phyloP scores from a whole-genome alignment of 2,888 invertebrate genomes.

The Ctenicera cuprea region DNA sequence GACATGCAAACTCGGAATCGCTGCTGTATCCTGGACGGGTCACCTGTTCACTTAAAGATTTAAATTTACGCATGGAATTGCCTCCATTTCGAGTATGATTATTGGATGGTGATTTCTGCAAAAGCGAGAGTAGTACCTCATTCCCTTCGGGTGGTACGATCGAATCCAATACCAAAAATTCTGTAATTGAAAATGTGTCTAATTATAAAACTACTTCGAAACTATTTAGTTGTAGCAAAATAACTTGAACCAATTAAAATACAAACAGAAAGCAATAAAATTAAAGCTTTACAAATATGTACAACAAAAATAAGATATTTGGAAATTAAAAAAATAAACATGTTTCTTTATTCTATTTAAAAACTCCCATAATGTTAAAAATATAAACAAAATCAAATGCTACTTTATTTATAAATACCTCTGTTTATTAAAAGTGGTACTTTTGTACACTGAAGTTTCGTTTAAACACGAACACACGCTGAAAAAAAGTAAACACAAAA shows the following conservation, averaged over 20 bases:
- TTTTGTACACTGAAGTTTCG: no score
- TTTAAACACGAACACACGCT: no score
- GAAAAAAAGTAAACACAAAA: no score
- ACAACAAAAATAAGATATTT: no score
- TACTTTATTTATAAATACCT: not conserved
- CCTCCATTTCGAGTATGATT: conserved; percentile 58
- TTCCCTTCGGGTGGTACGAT: conserved; percentile 64
- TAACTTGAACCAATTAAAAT: not conserved
- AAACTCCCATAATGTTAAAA: not conserved
- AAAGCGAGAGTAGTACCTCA: conserved; percentile 54
- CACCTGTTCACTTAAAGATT: conserved; percentile 54
- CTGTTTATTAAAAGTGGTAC: no score
- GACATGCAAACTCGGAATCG: conserved; percentile 81
- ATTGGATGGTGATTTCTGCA: conserved; percentile 51
- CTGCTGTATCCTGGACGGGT: conserved; percentile 67
- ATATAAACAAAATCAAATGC: not conserved
- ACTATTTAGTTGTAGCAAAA: not conserved
- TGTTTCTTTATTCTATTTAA: no score
- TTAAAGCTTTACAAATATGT: not conserved
- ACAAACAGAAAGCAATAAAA: not conserved
- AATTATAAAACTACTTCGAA: not conserved
- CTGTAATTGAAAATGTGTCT: conserved; percentile 59
- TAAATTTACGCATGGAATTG: conserved; percentile 68
- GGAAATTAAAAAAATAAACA: no score
- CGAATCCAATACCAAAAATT: conserved; percentile 67